Evolutionary conservation across 35 echinoderm and acorn worm genomes (phyloP), one percentile per base, ranked within the genome.

Genomic region (Apostichopus californicus): DNA sequence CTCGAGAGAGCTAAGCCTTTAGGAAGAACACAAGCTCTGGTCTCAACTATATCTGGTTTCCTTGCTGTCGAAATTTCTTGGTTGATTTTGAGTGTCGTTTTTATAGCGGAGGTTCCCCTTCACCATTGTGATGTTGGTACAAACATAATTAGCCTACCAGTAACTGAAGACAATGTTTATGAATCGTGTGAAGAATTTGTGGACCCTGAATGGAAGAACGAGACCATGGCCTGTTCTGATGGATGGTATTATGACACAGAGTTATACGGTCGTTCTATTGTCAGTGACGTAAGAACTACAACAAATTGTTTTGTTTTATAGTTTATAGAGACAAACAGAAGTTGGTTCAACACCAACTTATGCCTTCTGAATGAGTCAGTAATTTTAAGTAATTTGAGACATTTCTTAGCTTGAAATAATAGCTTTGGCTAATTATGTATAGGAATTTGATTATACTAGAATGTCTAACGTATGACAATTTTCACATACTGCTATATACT

Each of bases 241-340:
- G 86, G 86, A 73, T 89, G 86, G 86, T 17, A 68, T 3, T 89
- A 89, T 73, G 86, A 89, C 28, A 89, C 86, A 5, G 86, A 89
- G 54, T 24, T 72, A 8, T 23, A 21, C 22, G 86, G 86, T 4
- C 34, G 28, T 26, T 89, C 86, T 7, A 89, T 89, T 57, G 86
- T 89, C 17, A 66, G 57, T 23, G 86, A 89, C 5, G 86, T 89
- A 73, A 89, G 86, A 24, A 25, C 26, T n/a, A 60, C 10, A 5
- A 54, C 54, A 12, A 46, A 10, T 79, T 22, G 2, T 46, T 3
- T 46, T 14, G 68, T 72, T 72, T 46, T 46, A 3, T 61, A 61
- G 12, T 61, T 61, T 11, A 61, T 8, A 9, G 58, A 61, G 58
- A 61, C 7, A 61, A 1, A 61, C 58, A 61, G 58, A 9, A 61